Conservation (phyloP, 1,140 invertebrate genomes). For the Megalopta genalis region DNA sequence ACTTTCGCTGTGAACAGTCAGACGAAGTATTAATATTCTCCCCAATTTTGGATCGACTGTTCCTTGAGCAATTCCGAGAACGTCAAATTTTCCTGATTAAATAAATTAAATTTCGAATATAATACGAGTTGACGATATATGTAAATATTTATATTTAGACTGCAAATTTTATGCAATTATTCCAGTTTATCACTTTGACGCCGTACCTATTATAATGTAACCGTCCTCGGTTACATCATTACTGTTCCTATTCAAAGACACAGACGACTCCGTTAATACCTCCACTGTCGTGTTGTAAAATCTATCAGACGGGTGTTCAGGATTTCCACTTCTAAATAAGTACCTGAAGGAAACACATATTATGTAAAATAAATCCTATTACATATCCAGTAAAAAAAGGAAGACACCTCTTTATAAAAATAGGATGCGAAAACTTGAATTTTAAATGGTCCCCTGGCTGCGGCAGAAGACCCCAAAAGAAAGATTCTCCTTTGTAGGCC, state of each 20-base stretch:
- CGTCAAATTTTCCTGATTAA: constrained; percentile 85
- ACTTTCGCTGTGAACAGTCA: constrained; percentile 90
- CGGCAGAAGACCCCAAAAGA: constrained; percentile 95
- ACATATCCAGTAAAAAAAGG: constrained; percentile 39
- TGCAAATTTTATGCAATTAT: no score
- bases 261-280: constrained; percentile 83
- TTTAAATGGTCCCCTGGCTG: constrained; percentile 90
- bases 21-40: constrained; percentile 85
- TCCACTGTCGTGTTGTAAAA: constrained; percentile 95
- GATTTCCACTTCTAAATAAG: constrained; percentile 94
- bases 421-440: constrained; percentile 90
- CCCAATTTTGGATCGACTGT: constrained; percentile 84
- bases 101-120: not conserved
- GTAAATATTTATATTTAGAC: not conserved
- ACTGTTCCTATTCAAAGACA: constrained; percentile 72
- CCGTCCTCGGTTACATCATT: constrained; percentile 85
- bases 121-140: not conserved
- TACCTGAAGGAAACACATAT: constrained; percentile 81
- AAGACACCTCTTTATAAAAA: constrained; percentile 87
- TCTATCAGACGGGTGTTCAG: constrained; percentile 93
- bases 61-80: constrained; percentile 89
- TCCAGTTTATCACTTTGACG: not conserved
- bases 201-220: constrained; percentile 85
- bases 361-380: no score
- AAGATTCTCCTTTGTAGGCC: constrained; percentile 93